phyloP scores from a whole-genome alignment of 2,113 vertebrate species.

The Arizona elegans region DNA sequence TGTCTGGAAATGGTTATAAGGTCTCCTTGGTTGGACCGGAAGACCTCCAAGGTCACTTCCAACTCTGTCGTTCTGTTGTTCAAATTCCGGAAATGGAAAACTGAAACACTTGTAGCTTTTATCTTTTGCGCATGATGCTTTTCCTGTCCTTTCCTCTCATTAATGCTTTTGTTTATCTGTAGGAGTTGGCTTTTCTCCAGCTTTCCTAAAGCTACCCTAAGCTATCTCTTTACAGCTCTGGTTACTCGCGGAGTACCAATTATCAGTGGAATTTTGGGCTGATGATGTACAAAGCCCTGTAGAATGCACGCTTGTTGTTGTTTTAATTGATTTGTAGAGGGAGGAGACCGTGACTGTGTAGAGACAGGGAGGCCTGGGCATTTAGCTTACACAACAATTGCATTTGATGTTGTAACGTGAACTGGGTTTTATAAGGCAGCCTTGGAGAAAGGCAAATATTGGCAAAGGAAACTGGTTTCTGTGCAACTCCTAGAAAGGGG shows the following conservation, averaged over 20 bases:
- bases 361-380: background rate
- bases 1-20: too few relatives aligned
- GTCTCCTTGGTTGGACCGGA: too few relatives aligned
- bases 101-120: background rate
- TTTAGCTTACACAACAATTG: background rate
- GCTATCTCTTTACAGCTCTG: background rate
- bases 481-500: background rate
- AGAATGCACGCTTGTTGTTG: background rate
- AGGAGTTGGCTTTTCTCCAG: background rate
- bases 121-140: background rate
- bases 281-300: background rate
- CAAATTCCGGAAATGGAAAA: background rate
- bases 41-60: too few relatives aligned
- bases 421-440: background rate
- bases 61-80: too few relatives aligned
- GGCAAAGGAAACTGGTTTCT: background rate
- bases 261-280: rapidly evolving
- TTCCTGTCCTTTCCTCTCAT: background rate
- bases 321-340: rapidly evolving
- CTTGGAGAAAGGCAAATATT: background rate
- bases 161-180: background rate
- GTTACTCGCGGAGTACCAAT: background rate
- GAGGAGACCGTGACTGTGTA: background rate
- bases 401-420: background rate
- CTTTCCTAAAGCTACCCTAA: too few relatives aligned